phyloP scores from a whole-genome alignment of 2,797 vertebrate species.

The Hirundo rustica region DNA sequence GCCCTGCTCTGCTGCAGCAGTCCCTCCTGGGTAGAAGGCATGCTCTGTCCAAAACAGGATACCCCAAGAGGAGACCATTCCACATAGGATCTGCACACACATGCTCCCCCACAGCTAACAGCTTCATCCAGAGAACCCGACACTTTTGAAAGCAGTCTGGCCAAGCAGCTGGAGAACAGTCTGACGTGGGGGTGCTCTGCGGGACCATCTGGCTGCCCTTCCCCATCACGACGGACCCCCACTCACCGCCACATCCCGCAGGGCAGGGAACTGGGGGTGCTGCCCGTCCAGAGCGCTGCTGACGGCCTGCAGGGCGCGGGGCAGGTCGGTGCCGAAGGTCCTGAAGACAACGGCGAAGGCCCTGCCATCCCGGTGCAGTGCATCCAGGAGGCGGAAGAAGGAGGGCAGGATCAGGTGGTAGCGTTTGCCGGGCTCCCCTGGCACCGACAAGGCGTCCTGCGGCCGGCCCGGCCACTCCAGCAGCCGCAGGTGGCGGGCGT shows the following conservation, averaged over 20 bases:
- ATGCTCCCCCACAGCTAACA: not conserved
- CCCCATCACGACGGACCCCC: not conserved
- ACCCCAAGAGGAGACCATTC: not conserved
- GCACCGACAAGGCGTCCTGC: constrained; percentile 76
- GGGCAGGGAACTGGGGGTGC: constrained; percentile 85
- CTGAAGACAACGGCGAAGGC: constrained; percentile 84
- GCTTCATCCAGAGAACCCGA: not conserved
- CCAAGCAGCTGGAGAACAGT: not conserved
- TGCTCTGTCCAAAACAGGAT: accelerated
- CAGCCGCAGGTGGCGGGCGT: constrained; percentile 78
- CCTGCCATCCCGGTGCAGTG: constrained; percentile 73
- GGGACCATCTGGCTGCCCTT: not conserved
- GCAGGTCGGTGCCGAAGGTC: constrained; percentile 86
- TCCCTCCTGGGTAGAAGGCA: not conserved
- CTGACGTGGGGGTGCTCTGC: accelerated
- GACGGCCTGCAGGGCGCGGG: constrained; percentile 75
- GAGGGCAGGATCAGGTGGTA: constrained; percentile 90
- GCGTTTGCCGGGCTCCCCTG: constrained; percentile 73
- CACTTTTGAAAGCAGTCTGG: not conserved
- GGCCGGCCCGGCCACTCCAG: constrained; percentile 81
- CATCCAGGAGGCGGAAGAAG: constrained; percentile 85
- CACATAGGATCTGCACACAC: not conserved
- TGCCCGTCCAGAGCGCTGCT: constrained; percentile 76
- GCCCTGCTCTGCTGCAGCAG: not conserved
- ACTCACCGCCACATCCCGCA: constrained; percentile 80